phyloP scores from a whole-genome alignment of 2,888 invertebrate genomes.

The Malacosoma neustria region DNA sequence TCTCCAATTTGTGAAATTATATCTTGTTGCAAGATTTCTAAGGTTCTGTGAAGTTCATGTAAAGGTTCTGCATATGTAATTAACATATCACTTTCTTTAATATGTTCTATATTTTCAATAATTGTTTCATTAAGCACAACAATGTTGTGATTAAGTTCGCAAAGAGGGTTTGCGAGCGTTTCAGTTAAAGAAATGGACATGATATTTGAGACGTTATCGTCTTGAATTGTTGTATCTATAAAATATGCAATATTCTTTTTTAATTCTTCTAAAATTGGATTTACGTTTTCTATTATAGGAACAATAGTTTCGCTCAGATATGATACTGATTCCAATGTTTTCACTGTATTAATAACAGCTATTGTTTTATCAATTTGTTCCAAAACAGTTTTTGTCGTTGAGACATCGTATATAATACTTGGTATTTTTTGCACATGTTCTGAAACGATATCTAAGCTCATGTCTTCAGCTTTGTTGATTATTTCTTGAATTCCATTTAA shows the following conservation, averaged over 20 bases:
- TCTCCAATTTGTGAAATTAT: conserved; percentile 55
- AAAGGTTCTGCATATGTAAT: conserved; percentile 59
- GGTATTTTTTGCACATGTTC: conserved; percentile 40
- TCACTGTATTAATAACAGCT: conserved; percentile 41
- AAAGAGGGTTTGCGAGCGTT: conserved; percentile 46
- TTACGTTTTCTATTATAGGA: conserved; percentile 40
- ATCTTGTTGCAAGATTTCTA: conserved; percentile 61
- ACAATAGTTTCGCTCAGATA: conserved; percentile 22
- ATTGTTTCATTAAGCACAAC: conserved; percentile 42
- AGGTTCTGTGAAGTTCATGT: conserved; percentile 51
- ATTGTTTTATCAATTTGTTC: conserved; percentile 52
- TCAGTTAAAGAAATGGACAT: conserved; percentile 52
- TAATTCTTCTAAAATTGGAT: conserved; percentile 49
- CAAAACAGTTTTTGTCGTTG: conserved; percentile 34
- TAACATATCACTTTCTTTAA: conserved; percentile 38
- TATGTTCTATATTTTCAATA: conserved; percentile 40
- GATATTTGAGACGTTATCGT: conserved; percentile 40
- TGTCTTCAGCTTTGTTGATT: conserved; percentile 43
- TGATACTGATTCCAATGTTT: conserved; percentile 32
- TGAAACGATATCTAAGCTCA: conserved; percentile 35
- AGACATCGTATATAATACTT: conserved; percentile 14
- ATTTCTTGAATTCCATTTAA: conserved; percentile 42
- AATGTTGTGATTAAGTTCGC: conserved; percentile 48
- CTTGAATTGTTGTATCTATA: conserved; percentile 23
- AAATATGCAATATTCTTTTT: conserved; percentile 44